Evolutionary conservation across 1,140 invertebrate species (phyloP), one percentile per base, ranked within the genome.

Genomic region (Calliopsis andreniformis): DNA sequence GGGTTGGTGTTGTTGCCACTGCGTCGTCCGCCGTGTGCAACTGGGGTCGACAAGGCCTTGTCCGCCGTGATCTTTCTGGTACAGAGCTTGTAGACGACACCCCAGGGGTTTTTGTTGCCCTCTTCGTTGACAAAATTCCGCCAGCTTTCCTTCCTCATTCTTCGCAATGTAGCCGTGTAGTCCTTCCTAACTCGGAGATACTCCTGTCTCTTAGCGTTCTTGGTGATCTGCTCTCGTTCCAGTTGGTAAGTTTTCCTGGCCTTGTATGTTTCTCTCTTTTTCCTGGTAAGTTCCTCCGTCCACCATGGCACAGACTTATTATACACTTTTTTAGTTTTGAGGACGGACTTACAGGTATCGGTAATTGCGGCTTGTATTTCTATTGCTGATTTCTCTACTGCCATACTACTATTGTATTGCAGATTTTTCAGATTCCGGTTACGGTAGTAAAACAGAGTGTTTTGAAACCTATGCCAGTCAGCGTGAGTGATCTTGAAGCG

Each of bases 31-130:
- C 10, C 25, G 66, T 32, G 16, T 20, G 10, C 18, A 20, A 2
- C 14, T 18, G 12, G 23, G 2, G n/a, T 77, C 8, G 56, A 23
- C 4, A 45, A 32, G n/a, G 30, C 32, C 16, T 61, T 51, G 8
- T 53, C 49, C 0, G 64, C 30, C 12, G n/a, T 53, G 6, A 58
- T 42, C 49, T 69, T 83, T 2, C 59, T 25, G 20, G 47, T 47
- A 28, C 39, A 12, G 5, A 73, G 25, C 51, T 77, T 83, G 63
- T 83, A 79, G 0, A 80, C 14, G 7, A 39, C 28, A 6, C 79
- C 55, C 78, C 79, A 83, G 0, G 68, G 51, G 59, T 80, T 55
- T n/a, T 59, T 18, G 63, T 86, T 86, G 1, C 84, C 77, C 25
- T 70, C 67, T 4, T 43, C 18, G 0, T 58, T 77, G 20, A 86